Conservation (phyloP, 2,797 vertebrate species). For the Heterohyrax brucei region DNA sequence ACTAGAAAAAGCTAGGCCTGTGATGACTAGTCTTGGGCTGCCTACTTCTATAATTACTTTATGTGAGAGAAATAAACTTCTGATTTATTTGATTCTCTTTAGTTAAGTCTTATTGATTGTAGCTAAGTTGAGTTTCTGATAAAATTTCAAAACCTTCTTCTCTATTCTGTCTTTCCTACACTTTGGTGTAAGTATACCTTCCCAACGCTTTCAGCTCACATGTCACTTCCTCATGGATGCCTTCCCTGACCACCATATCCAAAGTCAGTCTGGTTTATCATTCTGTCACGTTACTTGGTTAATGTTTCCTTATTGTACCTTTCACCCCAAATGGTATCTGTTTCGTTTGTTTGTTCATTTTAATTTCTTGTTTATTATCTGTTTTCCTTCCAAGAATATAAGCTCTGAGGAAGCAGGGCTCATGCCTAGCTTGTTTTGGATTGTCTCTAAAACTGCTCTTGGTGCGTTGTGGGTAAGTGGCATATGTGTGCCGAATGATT, state of each 20-base stretch:
- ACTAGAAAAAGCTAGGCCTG: background rate
- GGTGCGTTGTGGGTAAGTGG: fast-evolving
- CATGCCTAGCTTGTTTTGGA: background rate
- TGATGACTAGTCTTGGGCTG: background rate
- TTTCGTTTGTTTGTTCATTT: no score
- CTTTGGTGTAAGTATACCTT: background rate
- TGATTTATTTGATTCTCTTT: background rate
- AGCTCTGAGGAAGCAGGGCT: background rate
- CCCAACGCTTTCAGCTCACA: background rate
- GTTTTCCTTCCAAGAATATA: background rate
- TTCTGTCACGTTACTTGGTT: background rate
- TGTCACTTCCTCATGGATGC: background rate
- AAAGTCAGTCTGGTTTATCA: background rate
- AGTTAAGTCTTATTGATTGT: background rate
- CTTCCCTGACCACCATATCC: background rate
- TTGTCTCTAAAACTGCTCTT: background rate
- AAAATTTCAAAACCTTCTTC: background rate
- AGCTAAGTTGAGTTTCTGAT: background rate
- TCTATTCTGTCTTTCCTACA: background rate
- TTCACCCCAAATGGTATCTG: background rate
- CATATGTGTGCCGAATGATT: background rate
- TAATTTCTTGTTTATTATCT: background rate
- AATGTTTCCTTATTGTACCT: background rate
- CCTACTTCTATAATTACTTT: background rate
- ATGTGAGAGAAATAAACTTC: constrained; percentile 14